Base-by-base conservation (phyloP, 2,113 vertebrate genomes). In the Phalacrocorax brasilianus region DNA sequence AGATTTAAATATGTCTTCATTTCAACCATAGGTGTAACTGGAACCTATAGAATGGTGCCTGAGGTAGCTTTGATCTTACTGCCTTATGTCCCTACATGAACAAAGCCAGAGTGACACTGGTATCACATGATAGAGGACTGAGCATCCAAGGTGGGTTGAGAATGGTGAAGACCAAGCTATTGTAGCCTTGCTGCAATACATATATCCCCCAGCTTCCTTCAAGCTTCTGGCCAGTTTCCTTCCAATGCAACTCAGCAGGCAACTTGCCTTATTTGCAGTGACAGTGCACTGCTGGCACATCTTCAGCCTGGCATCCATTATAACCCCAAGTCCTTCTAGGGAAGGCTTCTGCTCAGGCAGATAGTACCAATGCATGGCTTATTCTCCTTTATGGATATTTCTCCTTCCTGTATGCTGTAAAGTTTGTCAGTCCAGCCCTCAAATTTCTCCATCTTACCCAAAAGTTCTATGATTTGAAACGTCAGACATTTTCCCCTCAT, bases 1-100 rank as follows among this genome's bases (percentile, higher is more conserved):
- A 91, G 93, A 84, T 2, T 14, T 84, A 91, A 89, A 93, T 65
- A 66, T 27, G 63, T 89, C 86, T 95, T 38, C 52, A 47, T 17
- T 95, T 85, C 52, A 89, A 53, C 62, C 22, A 61, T 45, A 68
- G 66, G 24, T 79, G 91, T 96, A 96, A 97, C 52, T 85, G 81
- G 73, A 96, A 94, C 84, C 84, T 87, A 62, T 24, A 65, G 49
- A 89, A 61, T 82, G 65, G 84, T 82, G 79, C 77, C 56, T 30
- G 91, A 79, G 35, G 45, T 38, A 85, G 66, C 91, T 96, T 96
- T 93, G 93, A 97, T 95, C 93, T 93, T 90, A 58, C 20, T 49
- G 15, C 30, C 40, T 79, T 30, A n/a, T n/a, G 24, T 58, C 23
- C 14, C 50, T 45, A 15, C 38, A 32, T 15, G 45, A 93, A 71